Percentiles rank a stretch among this genome's conserved stretches.
Evolutionary conservation across 1,140 invertebrate genomes (phyloP).

Genomic region (Heliconius himera): DNA sequence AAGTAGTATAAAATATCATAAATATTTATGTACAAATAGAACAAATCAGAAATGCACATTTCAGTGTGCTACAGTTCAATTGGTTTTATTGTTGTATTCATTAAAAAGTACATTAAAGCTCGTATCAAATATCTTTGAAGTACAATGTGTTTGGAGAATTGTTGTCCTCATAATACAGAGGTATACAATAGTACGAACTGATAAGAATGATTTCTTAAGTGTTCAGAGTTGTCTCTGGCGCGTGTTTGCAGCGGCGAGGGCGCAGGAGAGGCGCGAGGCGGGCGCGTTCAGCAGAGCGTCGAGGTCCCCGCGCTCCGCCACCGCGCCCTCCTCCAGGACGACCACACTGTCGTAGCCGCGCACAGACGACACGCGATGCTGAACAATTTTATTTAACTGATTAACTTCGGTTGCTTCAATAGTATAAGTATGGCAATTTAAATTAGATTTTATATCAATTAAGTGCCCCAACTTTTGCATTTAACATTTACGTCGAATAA

Average conservation of each 20-base stretch:
- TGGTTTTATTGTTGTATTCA: not conserved
- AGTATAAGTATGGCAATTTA: too few relatives aligned
- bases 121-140: not conserved
- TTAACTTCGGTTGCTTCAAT: not conserved
- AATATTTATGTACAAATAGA: too few relatives aligned
- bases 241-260: constrained; percentile 83
- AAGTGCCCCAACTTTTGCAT: too few relatives aligned
- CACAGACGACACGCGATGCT: constrained; percentile 90
- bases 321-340: constrained; percentile 88
- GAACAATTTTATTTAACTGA: not conserved
- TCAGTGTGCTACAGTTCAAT: not conserved
- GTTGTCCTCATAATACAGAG: not conserved
- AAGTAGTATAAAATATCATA: too few relatives aligned
- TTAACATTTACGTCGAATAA: too few relatives aligned
- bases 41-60: not conserved
- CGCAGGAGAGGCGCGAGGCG: constrained; percentile 85
- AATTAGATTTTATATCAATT: too few relatives aligned
- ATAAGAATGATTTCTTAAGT: not conserved
- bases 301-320: constrained; percentile 90
- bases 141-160: not conserved
- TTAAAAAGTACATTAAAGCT: not conserved
- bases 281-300: constrained; percentile 83
- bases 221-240: not conserved
- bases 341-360: constrained; percentile 89
- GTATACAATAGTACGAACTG: not conserved